Conservation (phyloP, 2,797 vertebrate genomes). For the Gallinago solitaria region DNA sequence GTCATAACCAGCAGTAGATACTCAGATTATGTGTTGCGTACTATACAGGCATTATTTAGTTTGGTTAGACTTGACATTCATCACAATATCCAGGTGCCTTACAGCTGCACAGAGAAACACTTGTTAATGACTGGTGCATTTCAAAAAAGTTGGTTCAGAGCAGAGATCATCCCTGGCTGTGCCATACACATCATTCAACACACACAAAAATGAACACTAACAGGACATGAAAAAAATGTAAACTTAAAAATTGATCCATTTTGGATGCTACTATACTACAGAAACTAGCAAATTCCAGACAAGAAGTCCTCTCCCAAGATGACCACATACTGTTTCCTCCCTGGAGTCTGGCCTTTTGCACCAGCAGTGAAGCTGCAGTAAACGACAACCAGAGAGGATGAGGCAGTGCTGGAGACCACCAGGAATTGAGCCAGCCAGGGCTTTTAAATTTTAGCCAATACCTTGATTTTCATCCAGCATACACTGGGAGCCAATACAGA, state of each 20-base stretch:
- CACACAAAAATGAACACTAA: background rate
- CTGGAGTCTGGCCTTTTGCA: background rate
- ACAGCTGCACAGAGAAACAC: conserved; percentile 14
- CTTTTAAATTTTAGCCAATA: conserved; percentile 19
- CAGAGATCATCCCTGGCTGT: background rate
- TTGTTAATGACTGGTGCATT: background rate
- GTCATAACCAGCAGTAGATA: background rate
- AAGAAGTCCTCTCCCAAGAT: background rate
- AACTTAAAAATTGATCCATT: background rate
- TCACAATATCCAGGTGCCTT: background rate
- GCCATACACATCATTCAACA: background rate
- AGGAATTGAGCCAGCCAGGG: background rate
- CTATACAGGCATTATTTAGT: background rate
- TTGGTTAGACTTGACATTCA: background rate
- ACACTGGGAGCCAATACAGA: background rate
- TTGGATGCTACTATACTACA: background rate
- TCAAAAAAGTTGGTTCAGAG: background rate
- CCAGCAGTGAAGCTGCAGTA: background rate
- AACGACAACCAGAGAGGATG: background rate
- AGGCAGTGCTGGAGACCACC: background rate
- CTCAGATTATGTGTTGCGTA: background rate
- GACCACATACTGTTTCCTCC: background rate
- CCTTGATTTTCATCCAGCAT: conserved; percentile 8
- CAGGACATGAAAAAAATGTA: background rate
- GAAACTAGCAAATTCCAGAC: background rate